These are phyloP conservation scores for Leptopterna dolabrata DNA, from an alignment of 2,888 invertebrate genomes.

Conservation along the genomic window DNA sequence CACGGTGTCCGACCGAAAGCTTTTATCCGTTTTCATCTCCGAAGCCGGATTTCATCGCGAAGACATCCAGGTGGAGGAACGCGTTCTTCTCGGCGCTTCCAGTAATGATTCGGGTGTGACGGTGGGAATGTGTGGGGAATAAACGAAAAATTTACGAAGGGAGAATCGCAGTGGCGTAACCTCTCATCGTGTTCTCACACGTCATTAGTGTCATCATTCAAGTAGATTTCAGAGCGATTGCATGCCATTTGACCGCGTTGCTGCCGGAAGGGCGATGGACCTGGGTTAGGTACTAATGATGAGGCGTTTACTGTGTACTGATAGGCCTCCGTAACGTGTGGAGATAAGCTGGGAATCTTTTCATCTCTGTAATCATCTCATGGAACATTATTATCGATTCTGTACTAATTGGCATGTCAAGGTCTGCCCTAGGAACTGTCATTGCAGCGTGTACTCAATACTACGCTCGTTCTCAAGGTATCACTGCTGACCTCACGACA, in stretches of 20 bases:
- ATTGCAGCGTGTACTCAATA: too few species aligned
- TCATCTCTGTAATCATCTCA: background rate
- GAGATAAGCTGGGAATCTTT: background rate
- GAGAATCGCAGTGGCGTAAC: background rate
- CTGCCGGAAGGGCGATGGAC: background rate
- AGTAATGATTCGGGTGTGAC: slow-evolving; percentile 7
- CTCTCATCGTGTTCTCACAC: background rate
- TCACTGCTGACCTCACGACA: too few species aligned
- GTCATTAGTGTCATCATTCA: background rate
- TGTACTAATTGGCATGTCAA: too few species aligned
- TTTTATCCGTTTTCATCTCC: background rate
- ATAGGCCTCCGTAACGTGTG: background rate
- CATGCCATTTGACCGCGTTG: background rate
- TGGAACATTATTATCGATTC: too few species aligned
- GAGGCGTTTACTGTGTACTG: background rate
- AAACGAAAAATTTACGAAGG: background rate
- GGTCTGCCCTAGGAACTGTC: too few species aligned
- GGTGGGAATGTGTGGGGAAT: background rate
- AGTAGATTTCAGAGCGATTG: background rate
- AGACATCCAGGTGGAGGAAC: background rate
- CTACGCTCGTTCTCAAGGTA: too few species aligned
- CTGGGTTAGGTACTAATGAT: background rate
- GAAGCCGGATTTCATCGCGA: background rate
- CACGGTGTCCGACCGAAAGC: background rate
- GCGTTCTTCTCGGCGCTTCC: background rate